A percentile compares a stretch with the other conserved stretches of the same genome.
These are phyloP conservation scores for Andrena praecox DNA, from an alignment of 2,888 invertebrate genomes.

Conservation along the genomic window DNA sequence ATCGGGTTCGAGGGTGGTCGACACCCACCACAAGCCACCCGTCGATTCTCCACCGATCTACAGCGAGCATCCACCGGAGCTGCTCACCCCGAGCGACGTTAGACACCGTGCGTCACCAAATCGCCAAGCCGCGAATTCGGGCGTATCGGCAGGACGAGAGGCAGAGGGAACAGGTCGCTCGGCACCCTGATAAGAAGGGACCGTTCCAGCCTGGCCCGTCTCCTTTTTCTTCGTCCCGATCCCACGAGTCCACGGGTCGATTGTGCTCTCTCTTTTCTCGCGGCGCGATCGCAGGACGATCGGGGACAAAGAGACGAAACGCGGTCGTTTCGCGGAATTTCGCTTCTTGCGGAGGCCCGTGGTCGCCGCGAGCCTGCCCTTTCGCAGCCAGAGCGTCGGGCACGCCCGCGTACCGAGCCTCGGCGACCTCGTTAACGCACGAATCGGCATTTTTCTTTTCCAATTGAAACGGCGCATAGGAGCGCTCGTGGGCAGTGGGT, in stretches of 20 bases:
- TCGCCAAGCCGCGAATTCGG: neutral
- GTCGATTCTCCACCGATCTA: constrained; percentile 23
- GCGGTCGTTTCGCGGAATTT: constrained; percentile 80
- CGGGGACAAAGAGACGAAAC: constrained; percentile 76
- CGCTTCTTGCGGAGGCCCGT: constrained; percentile 72
- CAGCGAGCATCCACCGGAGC: neutral
- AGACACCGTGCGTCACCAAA: constrained; percentile 1
- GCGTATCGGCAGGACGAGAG: neutral
- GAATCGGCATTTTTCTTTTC: constrained; percentile 17
- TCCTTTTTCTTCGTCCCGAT: constrained; percentile 57
- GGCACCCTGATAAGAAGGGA: constrained; percentile 63
- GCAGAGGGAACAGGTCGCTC: constrained; percentile 9
- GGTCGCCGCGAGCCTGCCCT: constrained; percentile 52
- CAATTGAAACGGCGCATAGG: neutral
- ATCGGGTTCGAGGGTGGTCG: constrained; percentile 82
- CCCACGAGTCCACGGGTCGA: constrained; percentile 68
- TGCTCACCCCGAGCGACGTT: neutral
- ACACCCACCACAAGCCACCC: constrained; percentile 69
- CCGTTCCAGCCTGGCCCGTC: constrained; percentile 49
- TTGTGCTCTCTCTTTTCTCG: constrained; percentile 54
- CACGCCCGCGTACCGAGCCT: constrained; percentile 47
- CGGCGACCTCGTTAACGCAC: constrained; percentile 53
- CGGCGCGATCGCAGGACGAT: constrained; percentile 58
- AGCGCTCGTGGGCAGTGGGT: neutral
- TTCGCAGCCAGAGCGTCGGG: constrained; percentile 45